A percentile compares a stretch with the other conserved stretches of the same genome.
These are phyloP conservation scores for Hipparchia semele DNA, from an alignment of 2,888 invertebrate genomes.

Conservation along the genomic window DNA sequence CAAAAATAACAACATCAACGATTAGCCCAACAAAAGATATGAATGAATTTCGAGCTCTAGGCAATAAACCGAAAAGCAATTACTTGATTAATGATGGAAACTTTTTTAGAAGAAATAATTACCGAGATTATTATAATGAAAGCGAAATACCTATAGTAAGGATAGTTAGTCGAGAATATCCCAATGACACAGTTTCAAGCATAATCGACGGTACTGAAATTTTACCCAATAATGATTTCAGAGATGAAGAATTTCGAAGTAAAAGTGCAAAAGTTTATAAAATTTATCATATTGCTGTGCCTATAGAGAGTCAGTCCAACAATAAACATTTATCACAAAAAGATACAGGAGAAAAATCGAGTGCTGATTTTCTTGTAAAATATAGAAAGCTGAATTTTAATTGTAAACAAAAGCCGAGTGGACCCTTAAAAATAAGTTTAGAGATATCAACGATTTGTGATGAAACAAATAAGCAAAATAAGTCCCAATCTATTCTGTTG, in stretches of 20 bases:
- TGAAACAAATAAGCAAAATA: background rate
- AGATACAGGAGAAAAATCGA: background rate
- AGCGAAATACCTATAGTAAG: conserved; percentile 47
- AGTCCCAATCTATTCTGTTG: too few relatives aligned
- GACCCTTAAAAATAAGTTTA: background rate
- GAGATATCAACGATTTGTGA: background rate
- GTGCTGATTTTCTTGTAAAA: background rate
- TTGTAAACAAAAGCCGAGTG: background rate
- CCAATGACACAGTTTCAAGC: conserved; percentile 49
- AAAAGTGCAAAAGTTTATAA: background rate
- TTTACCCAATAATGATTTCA: conserved; percentile 49
- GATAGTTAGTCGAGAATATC: conserved; percentile 50
- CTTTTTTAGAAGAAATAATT: background rate
- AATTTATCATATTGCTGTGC: background rate
- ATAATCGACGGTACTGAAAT: conserved; percentile 48
- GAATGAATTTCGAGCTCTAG: background rate
- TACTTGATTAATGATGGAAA: background rate
- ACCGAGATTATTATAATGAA: conserved; percentile 37
- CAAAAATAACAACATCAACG: background rate
- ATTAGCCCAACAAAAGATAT: background rate
- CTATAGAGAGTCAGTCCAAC: background rate
- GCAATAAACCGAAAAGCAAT: background rate
- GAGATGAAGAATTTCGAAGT: conserved; percentile 5
- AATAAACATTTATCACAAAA: background rate
- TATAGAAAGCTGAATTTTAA: background rate